A percentile compares a stretch with the other conserved stretches of the same genome.
Evolutionary conservation across 1,140 invertebrate species (phyloP).

Genomic region (Mya arenaria): DNA sequence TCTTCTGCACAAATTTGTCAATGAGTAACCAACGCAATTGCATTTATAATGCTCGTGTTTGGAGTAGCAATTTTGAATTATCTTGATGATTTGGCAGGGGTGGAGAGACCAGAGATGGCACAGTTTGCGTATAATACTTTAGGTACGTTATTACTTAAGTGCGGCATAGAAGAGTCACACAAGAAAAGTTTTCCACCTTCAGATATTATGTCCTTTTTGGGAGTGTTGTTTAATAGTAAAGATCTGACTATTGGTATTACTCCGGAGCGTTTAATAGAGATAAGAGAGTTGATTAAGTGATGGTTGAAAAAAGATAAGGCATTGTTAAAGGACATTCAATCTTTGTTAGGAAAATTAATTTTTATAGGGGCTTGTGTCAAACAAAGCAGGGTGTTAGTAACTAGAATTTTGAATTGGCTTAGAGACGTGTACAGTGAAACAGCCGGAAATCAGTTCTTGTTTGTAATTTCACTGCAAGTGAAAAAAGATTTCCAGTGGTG

Average conservation of each 20-base stretch:
- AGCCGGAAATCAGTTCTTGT: neutral
- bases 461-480: neutral
- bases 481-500: constrained; percentile 24
- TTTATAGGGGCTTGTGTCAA: constrained; percentile 27
- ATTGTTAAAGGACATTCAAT: constrained; percentile 7
- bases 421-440: neutral
- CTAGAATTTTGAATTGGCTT: neutral
- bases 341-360: constrained; percentile 12
- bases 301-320: neutral
- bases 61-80: neutral
- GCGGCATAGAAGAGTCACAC: neutral
- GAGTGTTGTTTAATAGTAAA: constrained; percentile 25
- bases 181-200: constrained; percentile 15
- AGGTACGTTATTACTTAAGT: neutral
- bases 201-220: neutral
- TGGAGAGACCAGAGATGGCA: neutral
- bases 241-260: neutral
- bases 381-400: neutral
- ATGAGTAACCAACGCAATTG: constrained; percentile 5
- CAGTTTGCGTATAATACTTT: neutral
- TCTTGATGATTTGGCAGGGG: constrained; percentile 14
- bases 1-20: constrained; percentile 15
- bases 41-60: constrained; percentile 9
- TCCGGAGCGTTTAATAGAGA: neutral
- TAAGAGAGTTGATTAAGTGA: neutral